These are phyloP conservation scores for Thalpophila matura DNA, from an alignment of 2,888 invertebrate genomes.

Conservation along the genomic window DNA sequence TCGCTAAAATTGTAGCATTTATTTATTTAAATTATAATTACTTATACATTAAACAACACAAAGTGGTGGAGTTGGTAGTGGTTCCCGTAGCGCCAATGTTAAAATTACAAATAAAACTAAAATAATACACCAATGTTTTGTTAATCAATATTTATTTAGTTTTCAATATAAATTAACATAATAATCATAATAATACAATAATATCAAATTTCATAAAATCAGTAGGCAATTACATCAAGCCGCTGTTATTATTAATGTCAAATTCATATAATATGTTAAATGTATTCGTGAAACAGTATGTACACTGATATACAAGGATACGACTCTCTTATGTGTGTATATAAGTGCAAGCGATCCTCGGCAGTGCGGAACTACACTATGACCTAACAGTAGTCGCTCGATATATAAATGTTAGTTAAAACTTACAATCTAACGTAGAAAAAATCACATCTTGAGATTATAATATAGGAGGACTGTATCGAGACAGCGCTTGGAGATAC, in stretches of 20 bases:
- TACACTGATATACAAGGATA: slow-evolving; percentile 73
- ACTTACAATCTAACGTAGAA: slow-evolving; percentile 84
- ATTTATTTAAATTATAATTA: no score
- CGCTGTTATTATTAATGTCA: slow-evolving; percentile 79
- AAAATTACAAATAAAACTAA: slow-evolving; percentile 19
- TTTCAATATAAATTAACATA: slow-evolving; percentile 85
- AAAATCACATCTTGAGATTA: slow-evolving; percentile 89
- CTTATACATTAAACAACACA: no score
- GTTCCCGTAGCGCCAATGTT: slow-evolving; percentile 1
- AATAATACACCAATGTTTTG: slow-evolving; percentile 72
- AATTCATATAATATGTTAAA: slow-evolving; percentile 69
- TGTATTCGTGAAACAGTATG: slow-evolving; percentile 64
- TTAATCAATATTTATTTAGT: slow-evolving; percentile 86
- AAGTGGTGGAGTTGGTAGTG: slow-evolving; percentile 10
- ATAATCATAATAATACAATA: slow-evolving; percentile 76
- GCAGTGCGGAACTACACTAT: slow-evolving; percentile 69
- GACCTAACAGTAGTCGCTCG: slow-evolving; percentile 70
- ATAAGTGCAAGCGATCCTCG: slow-evolving; percentile 86
- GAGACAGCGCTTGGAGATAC: slow-evolving; percentile 87
- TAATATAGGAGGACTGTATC: slow-evolving; percentile 84
- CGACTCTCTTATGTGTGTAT: slow-evolving; percentile 84
- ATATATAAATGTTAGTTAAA: slow-evolving; percentile 78
- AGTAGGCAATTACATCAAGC: slow-evolving; percentile 83
- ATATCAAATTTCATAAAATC: slow-evolving; percentile 81
- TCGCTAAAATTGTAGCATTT: no score